Evolutionary conservation across 2,113 vertebrate genomes (phyloP).

Genomic region (Mirza zaza): DNA sequence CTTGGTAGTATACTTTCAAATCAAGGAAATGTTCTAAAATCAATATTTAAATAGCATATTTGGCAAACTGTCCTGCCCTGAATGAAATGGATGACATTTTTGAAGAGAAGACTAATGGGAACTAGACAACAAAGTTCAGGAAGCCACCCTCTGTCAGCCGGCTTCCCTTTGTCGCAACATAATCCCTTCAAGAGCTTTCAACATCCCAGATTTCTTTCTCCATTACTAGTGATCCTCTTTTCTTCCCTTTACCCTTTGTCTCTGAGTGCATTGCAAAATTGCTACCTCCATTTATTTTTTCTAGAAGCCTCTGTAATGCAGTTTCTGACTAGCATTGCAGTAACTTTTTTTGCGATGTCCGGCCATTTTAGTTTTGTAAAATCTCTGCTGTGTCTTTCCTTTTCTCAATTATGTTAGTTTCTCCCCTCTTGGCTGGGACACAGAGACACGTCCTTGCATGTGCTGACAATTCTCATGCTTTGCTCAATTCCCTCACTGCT

Average conservation of each 20-base stretch:
- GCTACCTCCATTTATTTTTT: not conserved
- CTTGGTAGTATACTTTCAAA: conserved; percentile 48
- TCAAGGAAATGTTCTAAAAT: conserved; percentile 64
- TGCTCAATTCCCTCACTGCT: not conserved
- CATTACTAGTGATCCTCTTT: not conserved
- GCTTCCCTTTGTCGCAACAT: no score
- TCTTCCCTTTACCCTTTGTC: not conserved
- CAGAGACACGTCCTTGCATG: not conserved
- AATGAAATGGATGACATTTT: conserved; percentile 17
- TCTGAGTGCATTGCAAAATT: not conserved
- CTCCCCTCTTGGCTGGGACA: not conserved
- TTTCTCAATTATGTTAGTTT: not conserved
- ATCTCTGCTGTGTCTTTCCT: not conserved
- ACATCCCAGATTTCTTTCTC: not conserved
- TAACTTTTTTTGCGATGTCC: not conserved
- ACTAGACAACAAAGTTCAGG: not conserved
- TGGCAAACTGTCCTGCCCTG: conserved; percentile 33
- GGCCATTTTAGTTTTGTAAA: not conserved
- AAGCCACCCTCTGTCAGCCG: not conserved
- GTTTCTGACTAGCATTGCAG: not conserved
- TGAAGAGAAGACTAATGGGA: conserved; percentile 13
- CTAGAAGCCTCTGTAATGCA: not conserved
- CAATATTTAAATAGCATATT: conserved; percentile 69
- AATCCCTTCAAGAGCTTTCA: not conserved
- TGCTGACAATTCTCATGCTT: not conserved